phyloP scores from a whole-genome alignment of 2,888 invertebrate genomes.

The Lasioglossum marginatum region DNA sequence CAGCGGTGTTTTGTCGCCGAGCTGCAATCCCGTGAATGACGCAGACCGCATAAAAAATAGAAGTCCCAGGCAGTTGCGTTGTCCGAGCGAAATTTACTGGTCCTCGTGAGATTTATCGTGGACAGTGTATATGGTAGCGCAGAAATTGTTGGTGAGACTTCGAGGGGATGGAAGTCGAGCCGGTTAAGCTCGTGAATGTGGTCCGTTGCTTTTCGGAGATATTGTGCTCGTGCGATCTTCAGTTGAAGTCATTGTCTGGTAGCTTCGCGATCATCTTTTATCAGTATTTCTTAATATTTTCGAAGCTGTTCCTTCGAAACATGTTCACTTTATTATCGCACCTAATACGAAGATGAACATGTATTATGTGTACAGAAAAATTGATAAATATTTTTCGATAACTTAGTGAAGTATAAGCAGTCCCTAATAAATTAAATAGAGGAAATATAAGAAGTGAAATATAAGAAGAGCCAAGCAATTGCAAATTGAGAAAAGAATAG shows the following conservation, averaged over 20 bases:
- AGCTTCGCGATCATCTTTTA: background rate
- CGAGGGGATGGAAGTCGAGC: background rate
- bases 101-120: background rate
- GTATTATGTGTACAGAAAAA: too few relatives aligned
- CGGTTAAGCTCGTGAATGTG: background rate
- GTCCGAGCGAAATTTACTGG: conserved; percentile 6
- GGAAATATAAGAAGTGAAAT: background rate
- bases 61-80: background rate
- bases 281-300: background rate
- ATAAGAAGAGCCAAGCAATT: background rate
- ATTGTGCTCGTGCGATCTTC: background rate
- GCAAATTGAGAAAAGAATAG: background rate
- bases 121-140: background rate
- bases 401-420: too few relatives aligned
- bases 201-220: background rate
- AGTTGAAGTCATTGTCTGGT: background rate
- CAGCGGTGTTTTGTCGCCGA: conserved; percentile 34
- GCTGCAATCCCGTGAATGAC: conserved; percentile 17
- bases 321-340: background rate
- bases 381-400: background rate
- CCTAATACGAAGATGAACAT: background rate
- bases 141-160: background rate
- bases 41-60: background rate
- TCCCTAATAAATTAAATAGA: background rate
- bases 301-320: background rate